Conservation (phyloP, 2,113 vertebrate genomes). For the Neodontobutis hainanensis region DNA sequence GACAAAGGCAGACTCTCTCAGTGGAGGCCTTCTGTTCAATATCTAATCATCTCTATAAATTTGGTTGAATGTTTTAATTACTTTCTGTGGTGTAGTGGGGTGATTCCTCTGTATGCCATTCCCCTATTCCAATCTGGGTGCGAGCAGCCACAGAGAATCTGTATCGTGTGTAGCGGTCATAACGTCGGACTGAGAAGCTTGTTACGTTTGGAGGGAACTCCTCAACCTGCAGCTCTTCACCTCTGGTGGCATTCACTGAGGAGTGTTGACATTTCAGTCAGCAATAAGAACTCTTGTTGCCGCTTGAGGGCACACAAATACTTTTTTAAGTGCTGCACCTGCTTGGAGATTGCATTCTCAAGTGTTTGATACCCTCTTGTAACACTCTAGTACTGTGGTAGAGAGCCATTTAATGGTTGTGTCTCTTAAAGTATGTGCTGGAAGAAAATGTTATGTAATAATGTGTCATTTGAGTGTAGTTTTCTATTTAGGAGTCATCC, state of each 20-base stretch:
- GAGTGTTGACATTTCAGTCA: conserved; percentile 6
- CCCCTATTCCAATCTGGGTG: conserved; percentile 87
- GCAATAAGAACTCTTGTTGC: conserved; percentile 11
- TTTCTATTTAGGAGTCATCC: neutral
- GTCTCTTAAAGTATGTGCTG: neutral
- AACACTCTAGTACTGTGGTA: conserved; percentile 18
- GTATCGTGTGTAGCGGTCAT: conserved; percentile 92
- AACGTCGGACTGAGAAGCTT: conserved; percentile 86
- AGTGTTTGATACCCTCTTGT: conserved; percentile 36
- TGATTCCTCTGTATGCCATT: conserved; percentile 85
- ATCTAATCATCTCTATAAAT: neutral
- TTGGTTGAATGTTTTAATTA: conserved; percentile 56
- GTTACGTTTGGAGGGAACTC: conserved; percentile 89
- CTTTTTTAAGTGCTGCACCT: conserved; percentile 24
- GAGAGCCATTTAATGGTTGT: neutral
- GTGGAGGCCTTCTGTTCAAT: neutral
- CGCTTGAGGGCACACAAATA: conserved; percentile 14
- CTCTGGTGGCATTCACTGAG: conserved; percentile 88
- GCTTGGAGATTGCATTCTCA: conserved; percentile 17
- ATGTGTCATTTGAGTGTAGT: neutral
- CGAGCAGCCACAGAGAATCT: conserved; percentile 87
- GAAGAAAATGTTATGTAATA: neutral
- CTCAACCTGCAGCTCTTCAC: conserved; percentile 80
- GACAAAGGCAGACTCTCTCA: conserved; percentile 5
- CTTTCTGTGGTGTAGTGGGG: conserved; percentile 90